A percentile compares a stretch with the other conserved stretches of the same genome.
phyloP scores from a whole-genome alignment of 2,113 vertebrate genomes.

The Onychorhynchus coronatus region DNA sequence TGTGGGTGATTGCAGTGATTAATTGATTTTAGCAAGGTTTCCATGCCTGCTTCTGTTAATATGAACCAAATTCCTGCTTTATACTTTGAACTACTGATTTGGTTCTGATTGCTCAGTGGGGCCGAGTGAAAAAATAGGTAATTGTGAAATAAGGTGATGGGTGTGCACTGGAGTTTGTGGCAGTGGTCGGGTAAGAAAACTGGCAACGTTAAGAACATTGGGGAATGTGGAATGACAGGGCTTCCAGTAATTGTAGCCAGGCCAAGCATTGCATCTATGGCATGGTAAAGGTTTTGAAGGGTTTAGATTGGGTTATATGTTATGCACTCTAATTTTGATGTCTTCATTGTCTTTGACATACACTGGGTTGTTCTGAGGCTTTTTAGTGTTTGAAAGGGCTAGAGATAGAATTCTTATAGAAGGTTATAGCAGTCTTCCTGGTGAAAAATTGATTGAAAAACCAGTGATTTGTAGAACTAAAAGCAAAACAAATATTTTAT shows the following conservation, averaged over 20 bases:
- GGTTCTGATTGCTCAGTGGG: neutral
- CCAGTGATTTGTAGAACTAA: neutral
- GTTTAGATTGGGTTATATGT: neutral
- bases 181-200: neutral
- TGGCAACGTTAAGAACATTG: neutral
- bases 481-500: neutral
- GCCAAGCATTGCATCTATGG: neutral
- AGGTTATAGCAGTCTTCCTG: neutral
- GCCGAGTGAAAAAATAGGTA: neutral
- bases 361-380: neutral
- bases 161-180: neutral
- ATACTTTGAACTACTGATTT: neutral
- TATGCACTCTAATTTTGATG: neutral
- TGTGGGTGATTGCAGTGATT: neutral
- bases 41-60: neutral
- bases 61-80: neutral
- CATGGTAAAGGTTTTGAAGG: neutral
- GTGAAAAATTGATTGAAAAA: neutral
- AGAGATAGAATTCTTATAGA: neutral
- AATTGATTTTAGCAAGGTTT: neutral
- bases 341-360: neutral
- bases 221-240: neutral
- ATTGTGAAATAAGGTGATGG: rapidly evolving
- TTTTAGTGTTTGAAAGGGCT: neutral
- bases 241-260: neutral